A percentile compares a stretch with the other conserved stretches of the same genome.
Evolutionary conservation across 2,888 invertebrate species (phyloP).

Genomic region (Noctua pronuba): DNA sequence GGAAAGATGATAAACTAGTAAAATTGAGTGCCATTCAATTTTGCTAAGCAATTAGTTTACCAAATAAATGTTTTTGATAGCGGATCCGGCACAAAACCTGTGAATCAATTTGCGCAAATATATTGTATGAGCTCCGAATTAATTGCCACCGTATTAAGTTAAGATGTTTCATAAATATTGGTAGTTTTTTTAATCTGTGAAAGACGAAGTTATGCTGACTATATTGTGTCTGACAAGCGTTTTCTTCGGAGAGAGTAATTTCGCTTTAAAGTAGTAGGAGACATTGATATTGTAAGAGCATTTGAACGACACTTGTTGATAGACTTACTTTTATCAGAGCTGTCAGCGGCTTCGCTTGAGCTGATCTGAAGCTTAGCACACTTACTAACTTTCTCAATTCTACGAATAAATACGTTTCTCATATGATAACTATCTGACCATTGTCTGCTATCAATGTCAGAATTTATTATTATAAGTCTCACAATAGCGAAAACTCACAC

Average conservation of each 20-base stretch:
- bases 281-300: conserved; percentile 18
- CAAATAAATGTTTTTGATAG: neutral
- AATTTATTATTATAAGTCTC: conserved; percentile 12
- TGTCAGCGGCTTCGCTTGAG: conserved; percentile 37
- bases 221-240: neutral
- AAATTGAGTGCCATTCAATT: neutral
- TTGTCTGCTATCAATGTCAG: conserved; percentile 17
- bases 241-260: conserved; percentile 17
- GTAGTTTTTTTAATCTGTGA: neutral
- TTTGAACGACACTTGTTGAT: conserved; percentile 25
- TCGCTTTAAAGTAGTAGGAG: conserved; percentile 8
- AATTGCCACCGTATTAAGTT: neutral
- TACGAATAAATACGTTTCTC: conserved; percentile 10
- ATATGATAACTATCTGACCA: conserved; percentile 20
- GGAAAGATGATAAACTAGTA: neutral
- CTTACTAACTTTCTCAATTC: conserved; percentile 25
- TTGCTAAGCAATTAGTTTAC: neutral
- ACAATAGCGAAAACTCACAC: conserved; percentile 23
- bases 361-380: conserved; percentile 11
- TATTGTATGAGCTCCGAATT: neutral
- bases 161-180: neutral
- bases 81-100: neutral
- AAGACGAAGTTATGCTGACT: neutral
- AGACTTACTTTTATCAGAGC: conserved; percentile 42
- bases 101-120: neutral